Percentiles rank a stretch among this genome's conserved stretches.
Conservation (phyloP, 2,888 invertebrate species). For the Nysson spinosus region DNA sequence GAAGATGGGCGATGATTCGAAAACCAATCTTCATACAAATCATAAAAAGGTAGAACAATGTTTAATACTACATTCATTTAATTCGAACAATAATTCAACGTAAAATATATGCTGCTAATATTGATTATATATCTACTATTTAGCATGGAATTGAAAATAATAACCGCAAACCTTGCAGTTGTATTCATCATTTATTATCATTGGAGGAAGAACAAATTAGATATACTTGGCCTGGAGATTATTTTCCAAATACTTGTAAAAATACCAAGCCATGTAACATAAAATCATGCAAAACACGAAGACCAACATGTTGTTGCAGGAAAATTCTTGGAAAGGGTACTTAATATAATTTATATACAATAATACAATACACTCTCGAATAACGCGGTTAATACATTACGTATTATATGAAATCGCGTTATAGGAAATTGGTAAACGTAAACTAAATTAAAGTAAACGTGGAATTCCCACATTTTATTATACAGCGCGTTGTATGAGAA, state of each 20-base stretch:
- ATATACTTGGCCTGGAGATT: constrained; percentile 11
- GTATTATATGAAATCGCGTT: too few species aligned
- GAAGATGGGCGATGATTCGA: constrained; percentile 41
- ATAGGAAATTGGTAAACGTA: too few species aligned
- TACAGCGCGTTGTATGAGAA: too few species aligned
- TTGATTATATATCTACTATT: background rate
- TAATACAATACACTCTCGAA: too few species aligned
- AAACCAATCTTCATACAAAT: background rate
- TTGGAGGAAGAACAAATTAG: constrained; percentile 22
- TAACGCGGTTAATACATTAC: too few species aligned
- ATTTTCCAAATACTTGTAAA: background rate
- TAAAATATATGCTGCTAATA: background rate
- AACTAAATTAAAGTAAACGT: too few species aligned
- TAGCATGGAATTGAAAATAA: constrained; percentile 14
- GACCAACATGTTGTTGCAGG: background rate
- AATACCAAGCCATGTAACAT: constrained; percentile 8
- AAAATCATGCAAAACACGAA: constrained; percentile 20
- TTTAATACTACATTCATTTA: too few species aligned
- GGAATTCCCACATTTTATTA: too few species aligned
- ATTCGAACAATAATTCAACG: too few species aligned
- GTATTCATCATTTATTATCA: constrained; percentile 3
- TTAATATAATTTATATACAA: background rate
- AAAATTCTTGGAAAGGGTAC: constrained; percentile 16
- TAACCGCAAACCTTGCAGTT: constrained; percentile 20
- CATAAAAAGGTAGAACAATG: constrained; percentile 28